These are phyloP conservation scores for Chaetura pelagica DNA, from an alignment of 2,113 vertebrate species.

Conservation along the genomic window DNA sequence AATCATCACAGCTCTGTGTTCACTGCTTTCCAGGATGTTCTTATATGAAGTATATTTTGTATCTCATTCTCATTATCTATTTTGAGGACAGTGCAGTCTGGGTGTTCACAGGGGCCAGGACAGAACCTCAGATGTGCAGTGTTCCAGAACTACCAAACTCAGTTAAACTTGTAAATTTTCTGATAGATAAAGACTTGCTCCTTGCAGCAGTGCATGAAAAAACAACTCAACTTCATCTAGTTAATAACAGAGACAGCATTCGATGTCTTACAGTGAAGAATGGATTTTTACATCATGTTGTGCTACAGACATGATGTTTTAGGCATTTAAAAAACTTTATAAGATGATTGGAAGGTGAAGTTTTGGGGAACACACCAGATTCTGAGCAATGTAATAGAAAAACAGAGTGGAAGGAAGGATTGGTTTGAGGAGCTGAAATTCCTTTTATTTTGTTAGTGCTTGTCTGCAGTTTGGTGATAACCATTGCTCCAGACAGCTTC, in stretches of 20 bases:
- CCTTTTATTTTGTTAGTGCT: background rate
- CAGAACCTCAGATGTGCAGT: background rate
- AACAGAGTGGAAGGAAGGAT: background rate
- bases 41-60: background rate
- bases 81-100: background rate
- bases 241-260: background rate
- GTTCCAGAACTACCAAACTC: background rate
- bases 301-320: background rate
- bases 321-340: background rate
- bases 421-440: background rate
- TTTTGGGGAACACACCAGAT: background rate
- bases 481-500: background rate
- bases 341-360: background rate
- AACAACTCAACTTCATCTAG: background rate
- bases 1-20: background rate
- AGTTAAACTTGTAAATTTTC: background rate
- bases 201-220: background rate
- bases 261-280: rapidly evolving
- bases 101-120: background rate
- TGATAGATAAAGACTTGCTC: background rate
- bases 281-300: background rate
- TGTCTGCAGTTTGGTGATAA: background rate
- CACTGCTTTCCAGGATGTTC: background rate
- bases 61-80: background rate
- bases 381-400: background rate